Percentiles rank a stretch among this genome's conserved stretches.
Evolutionary conservation across 2,888 invertebrate genomes (phyloP).

Genomic region (Heliothis peltigera): DNA sequence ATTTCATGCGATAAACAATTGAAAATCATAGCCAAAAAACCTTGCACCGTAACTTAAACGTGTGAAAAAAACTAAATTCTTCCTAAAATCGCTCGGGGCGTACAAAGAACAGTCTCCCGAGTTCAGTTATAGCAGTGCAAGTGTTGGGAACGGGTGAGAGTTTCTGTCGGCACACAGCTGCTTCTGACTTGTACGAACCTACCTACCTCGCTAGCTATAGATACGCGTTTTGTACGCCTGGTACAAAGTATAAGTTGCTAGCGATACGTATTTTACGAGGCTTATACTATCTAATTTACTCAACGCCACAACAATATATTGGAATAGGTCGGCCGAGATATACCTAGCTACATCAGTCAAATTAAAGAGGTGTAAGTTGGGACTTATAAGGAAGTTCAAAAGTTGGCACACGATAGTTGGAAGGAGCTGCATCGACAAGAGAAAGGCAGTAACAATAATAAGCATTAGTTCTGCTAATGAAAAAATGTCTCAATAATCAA

Average conservation of each 20-base stretch:
- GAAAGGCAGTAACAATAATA: too few relatives aligned
- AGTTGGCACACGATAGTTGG: too few relatives aligned
- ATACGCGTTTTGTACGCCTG: slow-evolving; percentile 19
- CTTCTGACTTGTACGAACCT: slow-evolving; percentile 36
- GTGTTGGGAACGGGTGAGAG: slow-evolving; percentile 44
- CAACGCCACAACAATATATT: too few relatives aligned
- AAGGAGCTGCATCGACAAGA: too few relatives aligned
- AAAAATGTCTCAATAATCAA: too few relatives aligned
- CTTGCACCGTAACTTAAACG: neutral
- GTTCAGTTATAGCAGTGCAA: slow-evolving; percentile 47
- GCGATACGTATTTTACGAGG: too few relatives aligned
- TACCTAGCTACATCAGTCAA: too few relatives aligned
- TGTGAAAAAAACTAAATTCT: slow-evolving; percentile 19
- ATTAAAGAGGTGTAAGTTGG: too few relatives aligned
- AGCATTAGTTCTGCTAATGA: too few relatives aligned
- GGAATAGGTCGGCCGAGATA: too few relatives aligned
- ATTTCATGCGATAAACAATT: neutral
- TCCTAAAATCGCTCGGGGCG: slow-evolving; percentile 23
- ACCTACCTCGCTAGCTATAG: slow-evolving; percentile 3
- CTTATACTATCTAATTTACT: too few relatives aligned
- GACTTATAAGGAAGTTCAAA: too few relatives aligned
- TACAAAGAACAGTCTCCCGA: slow-evolving; percentile 44
- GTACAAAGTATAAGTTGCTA: slow-evolving; percentile 4
- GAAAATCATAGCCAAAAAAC: neutral
- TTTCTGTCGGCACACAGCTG: slow-evolving; percentile 56